Base-by-base conservation (phyloP, 2,888 invertebrate genomes). In the Apodemia duryi region DNA sequence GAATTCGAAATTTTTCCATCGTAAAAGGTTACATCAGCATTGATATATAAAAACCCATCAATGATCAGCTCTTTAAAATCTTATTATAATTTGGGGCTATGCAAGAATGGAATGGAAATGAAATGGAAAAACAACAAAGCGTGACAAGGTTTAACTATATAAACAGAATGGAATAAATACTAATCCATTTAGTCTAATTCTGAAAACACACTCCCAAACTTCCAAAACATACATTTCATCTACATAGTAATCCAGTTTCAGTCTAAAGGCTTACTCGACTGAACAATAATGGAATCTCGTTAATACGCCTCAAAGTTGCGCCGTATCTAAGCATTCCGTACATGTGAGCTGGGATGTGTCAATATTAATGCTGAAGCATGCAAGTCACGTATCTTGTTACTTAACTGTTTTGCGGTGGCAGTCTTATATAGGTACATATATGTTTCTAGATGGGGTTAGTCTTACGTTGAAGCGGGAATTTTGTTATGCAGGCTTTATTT, bases 381-480 rank as follows among this genome's bases (percentile, higher is more conserved):
- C 86, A 72, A 77, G 79, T 83, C 88, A 88, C 88, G 89, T 88
- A 77, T 77, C 76, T 79, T 78, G 85, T 86, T 84, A 83, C 83
- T 84, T 83, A 85, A 85, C 85, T 82, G 83, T 82, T 80, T 77
- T 78, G 80, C 76, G 79, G 81, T 73, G 77, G 78, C 74, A 75
- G 73, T 79, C 77, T 65, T 60, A 29, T 51, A 21, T 49, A 51
- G 61, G 29, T 61, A 62, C 35, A 57, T 52, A 61, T 60, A 46
- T 60, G 57, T 57, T 46, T 46, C 35, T 46, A 60, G 57, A 64
- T 60, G 41, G 52, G 10, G 49, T 49, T 63, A 43, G 41, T 57
- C 43, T 38, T 63, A 63, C n/a, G 57, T 57, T 4, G 6, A 51
- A 57, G 13, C 57, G 57, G 29, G 9, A 52, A 54, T 29, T 52